Evolutionary conservation across 2,113 vertebrate genomes (phyloP).

Genomic region (Talpa occidentalis): DNA sequence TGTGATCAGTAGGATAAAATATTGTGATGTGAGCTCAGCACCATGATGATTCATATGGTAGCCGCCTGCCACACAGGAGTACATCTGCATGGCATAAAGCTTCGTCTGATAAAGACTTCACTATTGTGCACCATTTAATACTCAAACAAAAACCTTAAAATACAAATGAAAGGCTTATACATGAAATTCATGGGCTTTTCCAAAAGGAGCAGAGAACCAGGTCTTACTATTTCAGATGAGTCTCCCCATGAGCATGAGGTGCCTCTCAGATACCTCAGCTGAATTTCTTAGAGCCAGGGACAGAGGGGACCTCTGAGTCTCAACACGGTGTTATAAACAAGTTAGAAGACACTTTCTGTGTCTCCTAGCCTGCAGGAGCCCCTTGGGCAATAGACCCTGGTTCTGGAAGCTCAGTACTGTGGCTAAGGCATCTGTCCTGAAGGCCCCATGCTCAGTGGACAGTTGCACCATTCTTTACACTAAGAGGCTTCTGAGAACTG

Average conservation of each 20-base stretch:
- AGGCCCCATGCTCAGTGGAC: background rate
- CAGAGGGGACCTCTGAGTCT: background rate
- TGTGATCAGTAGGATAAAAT: constrained; percentile 83
- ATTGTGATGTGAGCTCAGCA: constrained; percentile 64
- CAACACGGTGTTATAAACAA: background rate
- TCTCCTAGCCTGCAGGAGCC: background rate
- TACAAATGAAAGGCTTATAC: constrained; percentile 44
- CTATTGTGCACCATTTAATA: constrained; percentile 68
- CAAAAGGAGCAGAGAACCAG: background rate
- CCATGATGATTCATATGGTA: background rate
- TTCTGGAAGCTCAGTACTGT: background rate
- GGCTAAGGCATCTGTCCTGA: background rate
- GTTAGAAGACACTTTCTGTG: background rate
- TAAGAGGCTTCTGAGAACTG: background rate
- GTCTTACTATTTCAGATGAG: background rate
- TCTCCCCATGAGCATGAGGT: background rate
- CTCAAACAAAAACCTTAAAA: background rate
- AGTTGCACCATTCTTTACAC: background rate
- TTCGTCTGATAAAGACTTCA: background rate
- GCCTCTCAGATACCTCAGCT: background rate
- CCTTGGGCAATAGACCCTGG: background rate
- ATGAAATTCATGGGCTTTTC: constrained; percentile 53
- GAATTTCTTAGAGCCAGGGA: background rate
- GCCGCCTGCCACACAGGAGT: constrained; percentile 15
- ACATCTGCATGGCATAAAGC: background rate